Base-by-base conservation (phyloP, 2,113 vertebrate genomes). In the Scatophagus argus region DNA sequence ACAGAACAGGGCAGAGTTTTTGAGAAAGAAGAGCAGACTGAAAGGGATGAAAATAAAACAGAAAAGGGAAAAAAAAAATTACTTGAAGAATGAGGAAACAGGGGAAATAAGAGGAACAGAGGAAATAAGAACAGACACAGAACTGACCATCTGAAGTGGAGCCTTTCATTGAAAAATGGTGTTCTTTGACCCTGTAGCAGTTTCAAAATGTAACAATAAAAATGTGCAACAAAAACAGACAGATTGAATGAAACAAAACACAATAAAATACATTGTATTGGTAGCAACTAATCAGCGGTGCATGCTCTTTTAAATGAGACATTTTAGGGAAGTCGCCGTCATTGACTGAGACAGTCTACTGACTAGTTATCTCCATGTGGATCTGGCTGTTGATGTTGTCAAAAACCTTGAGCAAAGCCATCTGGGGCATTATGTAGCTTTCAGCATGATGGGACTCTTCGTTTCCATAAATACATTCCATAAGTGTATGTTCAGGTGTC, bases 281-380 rank as follows among this genome's bases (percentile, higher is more conserved):
- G n/a, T n/a, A n/a, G n/a, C n/a, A n/a, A n/a, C n/a, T n/a, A n/a
- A n/a, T n/a, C 23, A 19, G 23, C 27, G 14, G 1, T 43, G 13
- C 6, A 25, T 25, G 27, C 19, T 16, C 14, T 38, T 56, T 29
- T 68, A 54, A 25, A n/a, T n/a, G n/a, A 43, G 44, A 49, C 41
- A 34, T 67, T 41, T 58, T 13, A 10, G 7, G 2, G 8, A 59
- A 31, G 23, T 49, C 21, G 9, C 8, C 8, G 36, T 64, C 38
- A 21, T 27, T 38, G 31, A 39, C 16, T 38, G 31, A 19, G 38
- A 27, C 13, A 8, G 25, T 51, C 3, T 17, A 23, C 36, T 16
- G 21, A 29, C 62, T 67, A 19, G 29, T 80, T 74, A 60, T 74
- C 29, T 17, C 43, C 69, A 36, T 80, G 43, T 52, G 6, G 38